phyloP scores from a whole-genome alignment of 30 jellyfish, hydroid and myxozoan genomes.

The Cassiopea andromeda region DNA sequence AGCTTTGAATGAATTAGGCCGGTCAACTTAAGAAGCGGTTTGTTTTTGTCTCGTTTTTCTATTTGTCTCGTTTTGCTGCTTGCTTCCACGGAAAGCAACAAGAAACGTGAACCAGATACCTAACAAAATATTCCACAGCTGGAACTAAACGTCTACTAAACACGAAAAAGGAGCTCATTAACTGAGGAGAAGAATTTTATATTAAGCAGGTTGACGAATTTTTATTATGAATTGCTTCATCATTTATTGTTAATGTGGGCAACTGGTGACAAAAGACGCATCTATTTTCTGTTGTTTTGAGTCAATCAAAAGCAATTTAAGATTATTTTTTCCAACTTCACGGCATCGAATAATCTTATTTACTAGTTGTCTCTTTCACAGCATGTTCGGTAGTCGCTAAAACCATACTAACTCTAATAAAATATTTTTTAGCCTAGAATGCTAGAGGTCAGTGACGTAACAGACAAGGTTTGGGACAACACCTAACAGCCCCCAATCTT shows the following conservation, averaged over 20 bases:
- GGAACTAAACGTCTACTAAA: no score
- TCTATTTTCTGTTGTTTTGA: neutral
- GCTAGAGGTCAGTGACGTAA: no score
- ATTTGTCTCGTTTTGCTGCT: neutral
- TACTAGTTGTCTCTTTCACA: neutral
- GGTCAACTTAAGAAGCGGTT: neutral
- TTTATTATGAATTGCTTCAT: neutral
- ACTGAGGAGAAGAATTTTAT: neutral
- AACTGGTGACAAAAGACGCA: conserved; percentile 1
- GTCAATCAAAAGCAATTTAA: no score
- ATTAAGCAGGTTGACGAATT: neutral
- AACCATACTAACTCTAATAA: no score
- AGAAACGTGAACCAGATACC: neutral
- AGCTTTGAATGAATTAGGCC: neutral
- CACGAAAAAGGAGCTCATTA: no score
- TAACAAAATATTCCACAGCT: no score
- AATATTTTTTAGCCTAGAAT: no score
- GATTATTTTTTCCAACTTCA: no score
- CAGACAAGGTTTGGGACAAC: no score
- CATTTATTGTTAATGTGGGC: conserved; percentile 1
- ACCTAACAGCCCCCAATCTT: no score
- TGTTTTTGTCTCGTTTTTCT: conserved; percentile 15
- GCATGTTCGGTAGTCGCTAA: no score
- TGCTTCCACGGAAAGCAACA: neutral
- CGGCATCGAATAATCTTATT: neutral